Base-by-base conservation (phyloP, 2,113 vertebrate species). In the Dendropsophus ebraccatus region DNA sequence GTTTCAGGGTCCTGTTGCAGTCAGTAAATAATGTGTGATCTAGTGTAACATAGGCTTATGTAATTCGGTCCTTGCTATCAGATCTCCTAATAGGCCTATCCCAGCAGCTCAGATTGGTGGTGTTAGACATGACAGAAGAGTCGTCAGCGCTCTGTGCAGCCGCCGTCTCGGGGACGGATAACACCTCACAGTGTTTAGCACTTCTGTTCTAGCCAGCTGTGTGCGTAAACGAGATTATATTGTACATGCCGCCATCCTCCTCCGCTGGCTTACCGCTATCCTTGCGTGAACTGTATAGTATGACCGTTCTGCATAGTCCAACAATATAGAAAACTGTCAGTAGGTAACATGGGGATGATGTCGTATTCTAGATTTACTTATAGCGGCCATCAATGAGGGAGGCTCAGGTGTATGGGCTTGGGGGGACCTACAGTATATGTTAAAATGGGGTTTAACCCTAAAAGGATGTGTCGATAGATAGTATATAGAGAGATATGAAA, bases 141-240 rank as follows among this genome's bases (percentile, higher is more conserved):
- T 37, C 37, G 41, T n/a, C 37, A 23, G n/a, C 49, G 83, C 73
- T 65, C 77, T 84, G 70, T 84, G 72, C 72, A 49, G 67, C 70
- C 56, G 25, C 35, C 14, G 28, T 60, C 37, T 76, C 72, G 30
- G 41, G 49, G 56, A 76, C 50, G 52, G 83, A 74, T 75, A 65
- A 65, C 83, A 76, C 54, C 56, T 45, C 60, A n/a, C 72, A 45
- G 54, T 30, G 54, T 76, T 65, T 50, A 76, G 56, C 73, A 84
- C 70, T 76, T 76, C 83, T 76, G 23, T 84, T 76, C 83, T 84
- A 84, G 83, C 72, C 73, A 84, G 73, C 73, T 84, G 83, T 84
- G 83, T 60, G 83, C 70, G 70, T 84, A 75, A 84, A 84, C 70
- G 75, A 84, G 82, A 84, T 84, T 84, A 84, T 84, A 62, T 81